Evolutionary conservation across 2,113 vertebrate species (phyloP).

Genomic region (Pyxicephalus adspersus): DNA sequence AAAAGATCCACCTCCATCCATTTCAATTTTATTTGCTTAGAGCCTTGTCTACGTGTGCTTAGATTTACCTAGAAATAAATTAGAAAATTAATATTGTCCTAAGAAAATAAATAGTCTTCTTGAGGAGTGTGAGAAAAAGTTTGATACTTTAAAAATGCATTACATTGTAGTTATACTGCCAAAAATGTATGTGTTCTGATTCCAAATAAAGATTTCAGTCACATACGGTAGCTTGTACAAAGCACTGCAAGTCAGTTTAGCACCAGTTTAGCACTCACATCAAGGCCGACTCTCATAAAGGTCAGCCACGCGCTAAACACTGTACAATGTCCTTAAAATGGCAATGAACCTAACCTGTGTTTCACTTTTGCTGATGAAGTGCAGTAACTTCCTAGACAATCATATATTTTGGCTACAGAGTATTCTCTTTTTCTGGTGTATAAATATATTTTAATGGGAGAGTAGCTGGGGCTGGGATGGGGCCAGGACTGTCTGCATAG

Average conservation of each 20-base stretch:
- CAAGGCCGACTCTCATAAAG: background rate
- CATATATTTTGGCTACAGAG: background rate
- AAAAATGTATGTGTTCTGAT: conserved; percentile 61
- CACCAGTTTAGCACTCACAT: conserved; percentile 11
- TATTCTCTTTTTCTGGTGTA: background rate
- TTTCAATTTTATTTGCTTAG: no score
- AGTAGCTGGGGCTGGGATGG: no score
- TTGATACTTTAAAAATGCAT: background rate
- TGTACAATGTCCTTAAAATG: conserved; percentile 14
- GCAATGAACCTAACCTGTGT: conserved; percentile 3
- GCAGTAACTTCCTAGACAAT: background rate
- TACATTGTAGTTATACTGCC: background rate
- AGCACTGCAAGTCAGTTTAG: conserved; percentile 8
- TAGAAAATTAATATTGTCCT: no score
- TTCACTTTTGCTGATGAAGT: background rate
- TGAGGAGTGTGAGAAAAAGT: background rate
- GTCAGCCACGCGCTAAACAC: background rate
- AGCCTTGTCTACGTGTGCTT: no score
- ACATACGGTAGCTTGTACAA: conserved; percentile 1
- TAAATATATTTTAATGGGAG: background rate
- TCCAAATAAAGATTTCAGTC: conserved; percentile 9
- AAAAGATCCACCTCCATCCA: no score
- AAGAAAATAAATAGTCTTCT: background rate
- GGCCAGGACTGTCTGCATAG: no score
- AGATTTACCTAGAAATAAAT: no score